A percentile compares a stretch with the other conserved stretches of the same genome.
Evolutionary conservation across 1,140 invertebrate species (phyloP).

Genomic region (Schlechtendalia chinensis): DNA sequence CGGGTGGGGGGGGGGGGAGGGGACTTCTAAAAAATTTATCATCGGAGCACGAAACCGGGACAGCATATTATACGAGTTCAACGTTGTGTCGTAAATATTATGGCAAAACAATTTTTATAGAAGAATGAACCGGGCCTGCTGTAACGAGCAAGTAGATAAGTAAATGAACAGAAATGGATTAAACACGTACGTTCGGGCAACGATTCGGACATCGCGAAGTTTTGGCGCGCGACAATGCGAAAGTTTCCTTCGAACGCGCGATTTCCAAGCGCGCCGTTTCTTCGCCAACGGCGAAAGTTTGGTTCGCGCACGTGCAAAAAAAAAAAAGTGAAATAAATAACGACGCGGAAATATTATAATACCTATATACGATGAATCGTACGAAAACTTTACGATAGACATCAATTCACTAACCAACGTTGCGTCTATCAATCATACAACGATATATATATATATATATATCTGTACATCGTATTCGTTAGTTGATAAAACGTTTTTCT

Average conservation of each 20-base stretch:
- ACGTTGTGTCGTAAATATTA: too few relatives aligned
- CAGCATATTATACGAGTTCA: too few relatives aligned
- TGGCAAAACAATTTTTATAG: too few relatives aligned
- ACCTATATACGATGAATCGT: not conserved
- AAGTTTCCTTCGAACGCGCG: not conserved
- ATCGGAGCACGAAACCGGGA: too few relatives aligned
- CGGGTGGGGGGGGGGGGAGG: too few relatives aligned
- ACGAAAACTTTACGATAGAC: conserved; percentile 21
- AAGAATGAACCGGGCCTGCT: too few relatives aligned
- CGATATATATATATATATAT: not conserved
- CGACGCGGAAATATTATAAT: not conserved
- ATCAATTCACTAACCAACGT: conserved; percentile 29
- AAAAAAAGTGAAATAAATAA: not conserved
- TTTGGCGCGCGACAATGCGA: not conserved
- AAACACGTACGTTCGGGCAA: too few relatives aligned
- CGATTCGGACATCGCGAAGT: too few relatives aligned
- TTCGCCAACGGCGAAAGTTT: conserved; percentile 1
- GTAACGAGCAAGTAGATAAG: too few relatives aligned
- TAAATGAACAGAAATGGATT: too few relatives aligned
- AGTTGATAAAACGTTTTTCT: conserved; percentile 35
- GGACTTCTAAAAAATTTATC: too few relatives aligned
- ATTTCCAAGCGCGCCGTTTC: not conserved
- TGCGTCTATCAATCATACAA: conserved; percentile 27
- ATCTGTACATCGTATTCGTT: not conserved
- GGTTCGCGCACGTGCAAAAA: not conserved